Percentiles rank a stretch among this genome's conserved stretches.
These are phyloP conservation scores for Caiman crocodilus DNA, from an alignment of 2,797 vertebrate genomes.

Conservation along the genomic window DNA sequence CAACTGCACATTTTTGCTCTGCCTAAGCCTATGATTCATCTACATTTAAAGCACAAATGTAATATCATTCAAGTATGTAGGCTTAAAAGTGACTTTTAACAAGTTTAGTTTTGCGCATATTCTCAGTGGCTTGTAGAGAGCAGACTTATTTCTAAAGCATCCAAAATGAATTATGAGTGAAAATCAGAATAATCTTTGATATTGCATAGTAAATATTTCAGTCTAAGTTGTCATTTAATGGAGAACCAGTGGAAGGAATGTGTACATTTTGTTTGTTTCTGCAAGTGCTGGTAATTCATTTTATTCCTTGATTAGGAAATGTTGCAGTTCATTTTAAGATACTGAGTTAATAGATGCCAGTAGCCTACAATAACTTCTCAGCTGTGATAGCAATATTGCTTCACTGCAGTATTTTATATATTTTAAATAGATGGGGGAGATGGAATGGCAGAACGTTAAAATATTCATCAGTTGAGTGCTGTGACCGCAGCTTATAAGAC, in stretches of 20 bases:
- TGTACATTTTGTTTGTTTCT: neutral
- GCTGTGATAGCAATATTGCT: neutral
- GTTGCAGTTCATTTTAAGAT: neutral
- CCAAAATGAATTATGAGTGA: too few relatives aligned
- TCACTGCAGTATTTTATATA: neutral
- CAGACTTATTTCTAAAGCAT: too few relatives aligned
- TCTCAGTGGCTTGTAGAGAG: too few relatives aligned
- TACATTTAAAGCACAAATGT: neutral
- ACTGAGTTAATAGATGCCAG: neutral
- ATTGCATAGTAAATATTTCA: neutral
- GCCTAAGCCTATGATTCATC: neutral
- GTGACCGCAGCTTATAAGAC: neutral
- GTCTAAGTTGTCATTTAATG: neutral
- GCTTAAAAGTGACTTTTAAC: neutral
- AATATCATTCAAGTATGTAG: rapidly evolving
- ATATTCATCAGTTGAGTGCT: neutral
- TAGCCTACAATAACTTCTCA: neutral
- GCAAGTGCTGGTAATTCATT: neutral
- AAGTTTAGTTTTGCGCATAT: neutral
- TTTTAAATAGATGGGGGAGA: neutral
- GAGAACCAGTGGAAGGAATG: neutral
- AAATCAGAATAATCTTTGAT: neutral
- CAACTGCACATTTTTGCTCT: neutral
- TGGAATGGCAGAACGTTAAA: neutral
- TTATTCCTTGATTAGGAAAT: neutral